Base-by-base conservation (phyloP, 1,140 invertebrate genomes). In the Triops cancriformis region DNA sequence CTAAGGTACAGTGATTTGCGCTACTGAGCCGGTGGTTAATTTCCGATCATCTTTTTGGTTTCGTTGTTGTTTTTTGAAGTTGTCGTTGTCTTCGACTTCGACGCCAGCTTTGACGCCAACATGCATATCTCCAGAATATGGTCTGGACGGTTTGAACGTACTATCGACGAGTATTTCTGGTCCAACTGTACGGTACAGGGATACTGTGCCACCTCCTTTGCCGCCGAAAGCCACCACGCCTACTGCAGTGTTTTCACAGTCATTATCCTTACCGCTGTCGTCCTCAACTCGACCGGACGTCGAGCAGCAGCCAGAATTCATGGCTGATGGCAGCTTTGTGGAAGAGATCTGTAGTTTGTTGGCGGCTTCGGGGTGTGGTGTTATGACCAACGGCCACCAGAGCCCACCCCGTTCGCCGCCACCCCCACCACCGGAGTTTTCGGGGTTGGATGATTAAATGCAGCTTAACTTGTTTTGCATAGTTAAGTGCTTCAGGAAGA, bases 331-430 rank as follows among this genome's bases (percentile, higher is more conserved):
- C 73, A 78, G 77, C 28, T 45, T 78, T 26, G 77, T 78, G 10
- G 77, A 78, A 72, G 77, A 78, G 73, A 72, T 78, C 4, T 78
- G 77, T 31, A 78, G 77, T 27, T 73, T 78, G 9, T 78, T 78
- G 77, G 42, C 77, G 2, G 77, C 77, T 74, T 78, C 77, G 37
- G 77, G 77, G 5, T 78, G 77, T 45, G 72, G n/a, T 23, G 72
- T 78, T 26, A 78, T 78, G 77, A 43, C 77, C 14, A 78, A 78
- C n/a, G 77, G 77, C 27, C 51, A 64, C 14, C 51, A 64, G 51
- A 64, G 51, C 23, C 51, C 51, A 5, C 51, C 51, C 10, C 51
- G 23, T 64, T 64, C 51, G 23, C 51, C 51, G 14, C 51, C 51
- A 18, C 51, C 51, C 14, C 51, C 51, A 1, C 51, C 51, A 9